Base-by-base conservation (phyloP, 1,140 invertebrate genomes). In the Nomia melanderi region DNA sequence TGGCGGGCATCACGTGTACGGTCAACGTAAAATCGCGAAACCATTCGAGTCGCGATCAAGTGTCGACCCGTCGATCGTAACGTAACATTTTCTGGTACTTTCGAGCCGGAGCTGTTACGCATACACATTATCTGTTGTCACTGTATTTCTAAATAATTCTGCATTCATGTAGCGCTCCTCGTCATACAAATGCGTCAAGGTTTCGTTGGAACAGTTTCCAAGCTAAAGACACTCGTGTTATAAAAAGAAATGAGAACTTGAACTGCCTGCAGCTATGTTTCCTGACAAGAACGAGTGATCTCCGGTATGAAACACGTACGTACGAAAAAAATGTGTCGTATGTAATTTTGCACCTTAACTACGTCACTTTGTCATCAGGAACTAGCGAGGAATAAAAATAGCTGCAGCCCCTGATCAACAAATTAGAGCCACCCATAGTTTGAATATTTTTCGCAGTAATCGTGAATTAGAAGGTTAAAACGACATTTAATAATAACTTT, bases 221-320 rank as follows among this genome's bases (percentile, higher is more conserved):
- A 50, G 31, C 50, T 23, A 62, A 63, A 72, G 33, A 31, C 57
- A 62, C 70, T 59, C n/a, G 23, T 62, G 47, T 60, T 62, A 72
- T 53, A 72, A 72, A 72, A 63, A 59, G 41, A 72, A 63, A 72
- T 17, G 70, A 25, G 70, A 72, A 36, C 70, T 72, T 41, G 39
- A 59, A 72, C 50, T 57, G 70, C 70, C 70, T 11, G 23, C 8
- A 27, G 70, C 67, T 12, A 62, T 7, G 41, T 50, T 36, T 12
- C 9, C 1, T 17, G 69, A 36, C 70, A 50, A 72, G 70, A 36
- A 50, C 41, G 29, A 63, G 70, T 14, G 70, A 72, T 72, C 25
- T 29, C 50, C 23, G 14, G 31, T 23, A 47, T 23, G 70, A 72
- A 72, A 41, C 41, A 63, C 57, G 41, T 72, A 53, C 47, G 6